Conservation (phyloP, 2,888 invertebrate genomes). For the Dolichomitus sp. region DNA sequence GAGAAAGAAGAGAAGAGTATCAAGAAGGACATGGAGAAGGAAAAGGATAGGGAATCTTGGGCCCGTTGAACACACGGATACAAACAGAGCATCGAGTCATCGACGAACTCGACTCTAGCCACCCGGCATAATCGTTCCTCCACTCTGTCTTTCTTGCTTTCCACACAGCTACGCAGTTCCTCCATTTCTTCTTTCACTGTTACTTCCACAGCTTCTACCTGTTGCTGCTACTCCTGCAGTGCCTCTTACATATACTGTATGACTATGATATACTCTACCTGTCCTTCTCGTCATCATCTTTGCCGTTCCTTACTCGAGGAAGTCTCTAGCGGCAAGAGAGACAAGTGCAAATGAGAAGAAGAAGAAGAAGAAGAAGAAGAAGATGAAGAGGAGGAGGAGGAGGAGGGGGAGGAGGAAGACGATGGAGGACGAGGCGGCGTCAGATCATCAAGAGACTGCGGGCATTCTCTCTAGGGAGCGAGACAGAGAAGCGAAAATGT, state of each 20-base stretch:
- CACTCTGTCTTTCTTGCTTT: slow-evolving; percentile 37
- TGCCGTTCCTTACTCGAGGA: slow-evolving; percentile 27
- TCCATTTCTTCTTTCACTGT: slow-evolving; percentile 39
- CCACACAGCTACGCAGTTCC: slow-evolving; percentile 33
- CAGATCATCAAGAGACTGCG: slow-evolving; percentile 34
- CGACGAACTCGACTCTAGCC: slow-evolving; percentile 77
- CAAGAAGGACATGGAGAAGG: slow-evolving; percentile 54
- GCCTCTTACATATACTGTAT: slow-evolving; percentile 12
- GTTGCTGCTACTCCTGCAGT: slow-evolving; percentile 42
- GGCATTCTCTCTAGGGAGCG: slow-evolving; percentile 17
- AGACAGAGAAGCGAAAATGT: slow-evolving; percentile 38
- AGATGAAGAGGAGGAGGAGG: background rate
- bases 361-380: slow-evolving; percentile 1
- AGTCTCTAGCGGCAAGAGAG: slow-evolving; percentile 54
- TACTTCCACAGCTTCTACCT: slow-evolving; percentile 42
- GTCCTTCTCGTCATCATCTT: slow-evolving; percentile 53
- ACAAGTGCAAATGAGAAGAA: slow-evolving; percentile 58
- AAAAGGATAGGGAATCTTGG: slow-evolving; percentile 33
- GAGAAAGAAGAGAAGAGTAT: slow-evolving; percentile 40
- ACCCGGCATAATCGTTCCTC: slow-evolving; percentile 80
- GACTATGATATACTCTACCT: slow-evolving; percentile 9
- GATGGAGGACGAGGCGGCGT: slow-evolving; percentile 21
- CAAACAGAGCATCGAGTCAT: slow-evolving; percentile 82
- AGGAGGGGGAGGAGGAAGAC: background rate
- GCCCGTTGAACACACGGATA: slow-evolving; percentile 73